Base-by-base conservation (phyloP, 2,888 invertebrate species). In the Polia nebulosa region DNA sequence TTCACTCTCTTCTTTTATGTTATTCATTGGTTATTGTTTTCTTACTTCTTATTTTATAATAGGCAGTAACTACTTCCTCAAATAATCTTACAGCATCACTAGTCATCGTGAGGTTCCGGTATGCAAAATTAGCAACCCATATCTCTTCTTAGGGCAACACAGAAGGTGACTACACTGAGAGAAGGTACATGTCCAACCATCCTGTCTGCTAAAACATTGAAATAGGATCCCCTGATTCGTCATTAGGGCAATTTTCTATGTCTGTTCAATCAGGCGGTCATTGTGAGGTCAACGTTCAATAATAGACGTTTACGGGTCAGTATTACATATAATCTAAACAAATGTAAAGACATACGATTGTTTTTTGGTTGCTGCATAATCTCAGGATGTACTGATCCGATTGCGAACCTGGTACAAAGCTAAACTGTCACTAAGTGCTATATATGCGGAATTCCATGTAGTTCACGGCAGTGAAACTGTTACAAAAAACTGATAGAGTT, bases 221-320 rank as follows among this genome's bases (percentile, higher is more conserved):
- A 53, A 27, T 44, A 29, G 41, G 13, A 17, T 36, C 27, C 22
- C 29, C 9, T 5, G 15, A 66, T 55, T 41, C 41, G 25, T 25
- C 25, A 25, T 9, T 32, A 34, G 1, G 15, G 7, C 1, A 56
- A 69, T 55, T 29, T 69, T 45, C 44, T 45, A 3, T 45, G 44
- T 29, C 70, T 44, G 22, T 5, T 55, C 7, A 17, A 27, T 34
- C 32, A 20, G 11, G 7, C 20, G 55, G 6, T 34, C 56, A 56
- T 34, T 69, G 3, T 11, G 25, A 41, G 32, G 34, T 55, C 34
- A 55, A 68, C 36, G 34, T n/a, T 22, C 20, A 27, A 9, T 32
- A 41, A 20, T 62, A 6, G 17, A 29, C n/a, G n/a, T 22, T n/a
- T 27, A 65, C 20, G 20, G 20, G 17, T 15, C 27, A 17, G 29